Percentiles rank a stretch among this genome's conserved stretches.
These are phyloP conservation scores for Cataglyphis cursor DNA, from an alignment of 2,888 invertebrate species.

Conservation along the genomic window DNA sequence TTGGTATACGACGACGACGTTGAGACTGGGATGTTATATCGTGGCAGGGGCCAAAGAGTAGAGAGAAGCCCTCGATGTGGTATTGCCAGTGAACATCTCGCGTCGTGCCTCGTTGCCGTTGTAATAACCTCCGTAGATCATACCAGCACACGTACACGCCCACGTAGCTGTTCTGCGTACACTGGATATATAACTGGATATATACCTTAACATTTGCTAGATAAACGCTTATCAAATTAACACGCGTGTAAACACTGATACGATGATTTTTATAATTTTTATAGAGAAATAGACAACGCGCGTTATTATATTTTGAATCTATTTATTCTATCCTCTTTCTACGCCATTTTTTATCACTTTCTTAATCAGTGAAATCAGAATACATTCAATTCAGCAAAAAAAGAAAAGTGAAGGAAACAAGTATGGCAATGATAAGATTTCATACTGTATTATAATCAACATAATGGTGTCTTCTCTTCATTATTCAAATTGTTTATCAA, in stretches of 20 bases:
- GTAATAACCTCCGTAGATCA: slow-evolving; percentile 84
- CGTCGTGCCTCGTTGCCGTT: slow-evolving; percentile 81
- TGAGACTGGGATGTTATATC: slow-evolving; percentile 73
- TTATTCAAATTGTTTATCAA: not conserved
- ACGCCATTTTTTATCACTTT: no score
- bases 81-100: slow-evolving; percentile 74
- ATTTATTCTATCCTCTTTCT: not conserved
- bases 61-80: slow-evolving; percentile 59
- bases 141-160: slow-evolving; percentile 69
- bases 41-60: slow-evolving; percentile 79
- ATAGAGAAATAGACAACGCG: not conserved
- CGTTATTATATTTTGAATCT: not conserved
- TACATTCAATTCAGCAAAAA: not conserved
- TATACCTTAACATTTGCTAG: slow-evolving; percentile 19
- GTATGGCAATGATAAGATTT: not conserved
- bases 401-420: not conserved
- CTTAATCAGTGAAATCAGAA: not conserved
- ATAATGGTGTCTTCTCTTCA: not conserved
- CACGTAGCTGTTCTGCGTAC: slow-evolving; percentile 29
- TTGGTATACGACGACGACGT: slow-evolving; percentile 56
- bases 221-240: not conserved
- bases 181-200: not conserved
- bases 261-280: not conserved
- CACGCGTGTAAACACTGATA: not conserved
- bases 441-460: not conserved